phyloP scores from a whole-genome alignment of 1,140 invertebrate genomes.

The Drosophila burlai region DNA sequence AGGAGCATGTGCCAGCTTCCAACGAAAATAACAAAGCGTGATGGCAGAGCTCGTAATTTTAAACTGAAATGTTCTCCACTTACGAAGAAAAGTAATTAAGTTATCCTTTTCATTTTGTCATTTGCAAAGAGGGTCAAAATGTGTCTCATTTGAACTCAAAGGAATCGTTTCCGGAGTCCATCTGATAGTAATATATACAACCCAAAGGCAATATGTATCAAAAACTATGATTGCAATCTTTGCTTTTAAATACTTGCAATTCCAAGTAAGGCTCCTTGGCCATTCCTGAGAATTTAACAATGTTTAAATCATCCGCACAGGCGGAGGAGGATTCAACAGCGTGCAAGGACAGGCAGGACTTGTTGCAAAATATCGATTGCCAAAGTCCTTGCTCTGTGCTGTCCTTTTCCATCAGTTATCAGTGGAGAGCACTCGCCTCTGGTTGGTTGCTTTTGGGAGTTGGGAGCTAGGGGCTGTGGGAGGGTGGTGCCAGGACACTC shows the following conservation, averaged over 20 bases:
- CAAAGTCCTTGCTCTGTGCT: constrained; percentile 19
- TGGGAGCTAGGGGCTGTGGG: not conserved
- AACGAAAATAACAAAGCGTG: not conserved
- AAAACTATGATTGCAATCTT: not conserved
- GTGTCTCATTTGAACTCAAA: not conserved
- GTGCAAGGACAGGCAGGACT: constrained; percentile 41
- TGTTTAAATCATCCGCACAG: not conserved
- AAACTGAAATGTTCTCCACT: not conserved
- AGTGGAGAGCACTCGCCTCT: constrained; percentile 50
- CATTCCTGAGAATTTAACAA: not conserved
- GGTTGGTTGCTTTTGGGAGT: not conserved
- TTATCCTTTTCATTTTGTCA: not conserved
- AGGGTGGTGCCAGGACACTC: constrained; percentile 18
- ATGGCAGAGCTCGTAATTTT: not conserved
- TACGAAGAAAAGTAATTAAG: not conserved
- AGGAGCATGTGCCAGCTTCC: not conserved
- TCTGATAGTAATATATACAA: not conserved
- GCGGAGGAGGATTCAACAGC: not conserved
- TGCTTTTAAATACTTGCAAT: not conserved
- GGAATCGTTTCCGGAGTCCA: not conserved
- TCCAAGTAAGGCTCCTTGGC: no score
- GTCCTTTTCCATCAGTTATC: constrained; percentile 27
- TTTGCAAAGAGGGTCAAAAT: not conserved
- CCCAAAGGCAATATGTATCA: no score
- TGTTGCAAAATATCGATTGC: constrained; percentile 81